phyloP scores from a whole-genome alignment of 2,113 vertebrate genomes.

The Ameiurus melas region DNA sequence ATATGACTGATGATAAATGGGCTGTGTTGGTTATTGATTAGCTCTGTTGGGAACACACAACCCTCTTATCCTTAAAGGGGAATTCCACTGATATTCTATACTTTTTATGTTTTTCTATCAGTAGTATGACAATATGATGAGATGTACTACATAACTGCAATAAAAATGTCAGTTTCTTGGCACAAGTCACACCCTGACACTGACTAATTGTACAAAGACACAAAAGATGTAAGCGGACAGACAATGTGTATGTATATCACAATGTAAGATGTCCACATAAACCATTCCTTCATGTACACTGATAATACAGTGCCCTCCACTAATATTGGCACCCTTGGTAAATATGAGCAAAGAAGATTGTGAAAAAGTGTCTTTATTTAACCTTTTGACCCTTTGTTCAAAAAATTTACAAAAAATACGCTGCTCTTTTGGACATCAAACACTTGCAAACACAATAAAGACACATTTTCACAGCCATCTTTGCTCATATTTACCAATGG shows the following conservation, averaged over 20 bases:
- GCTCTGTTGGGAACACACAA: background rate
- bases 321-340: too few relatives aligned
- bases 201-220: background rate
- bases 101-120: background rate
- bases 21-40: slow-evolving; percentile 13
- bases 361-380: too few relatives aligned
- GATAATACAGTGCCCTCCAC: background rate
- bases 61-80: background rate
- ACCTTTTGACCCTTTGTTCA: too few relatives aligned
- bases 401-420: too few relatives aligned
- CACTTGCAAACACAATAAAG: too few relatives aligned
- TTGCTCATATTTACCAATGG: too few relatives aligned
- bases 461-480: too few relatives aligned
- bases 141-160: background rate
- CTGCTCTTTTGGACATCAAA: too few relatives aligned
- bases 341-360: too few relatives aligned
- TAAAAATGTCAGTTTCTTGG: background rate
- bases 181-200: background rate
- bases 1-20: background rate
- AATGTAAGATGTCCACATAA: background rate
- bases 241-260: background rate
- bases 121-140: background rate
- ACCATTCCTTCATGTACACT: background rate
- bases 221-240: background rate
- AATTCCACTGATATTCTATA: background rate